Evolutionary conservation across 1,140 invertebrate species (phyloP).

Genomic region (Euschistus heros): DNA sequence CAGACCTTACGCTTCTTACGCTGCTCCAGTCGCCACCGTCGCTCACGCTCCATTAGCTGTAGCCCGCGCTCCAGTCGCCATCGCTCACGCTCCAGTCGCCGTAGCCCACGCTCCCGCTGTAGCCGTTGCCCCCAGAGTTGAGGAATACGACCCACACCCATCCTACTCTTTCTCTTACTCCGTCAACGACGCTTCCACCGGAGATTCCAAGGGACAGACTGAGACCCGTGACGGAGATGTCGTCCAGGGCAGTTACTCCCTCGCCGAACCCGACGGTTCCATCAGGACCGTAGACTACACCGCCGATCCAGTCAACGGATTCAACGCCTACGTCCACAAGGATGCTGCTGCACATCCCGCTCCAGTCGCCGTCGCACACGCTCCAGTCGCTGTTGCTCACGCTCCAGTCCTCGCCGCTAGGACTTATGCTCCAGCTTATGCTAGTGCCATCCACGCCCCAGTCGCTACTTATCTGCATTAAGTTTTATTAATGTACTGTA

Average conservation of each 20-base stretch:
- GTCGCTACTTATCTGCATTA: conserved; percentile 10
- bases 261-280: conserved; percentile 31
- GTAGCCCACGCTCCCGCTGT: conserved; percentile 8
- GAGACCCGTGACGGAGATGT: conserved; percentile 28
- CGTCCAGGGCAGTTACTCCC: conserved; percentile 28
- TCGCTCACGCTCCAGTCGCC: conserved; percentile 2
- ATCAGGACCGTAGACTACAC: conserved; percentile 32
- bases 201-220: conserved; percentile 25
- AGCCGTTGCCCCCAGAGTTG: not conserved
- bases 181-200: conserved; percentile 33
- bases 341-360: not conserved
- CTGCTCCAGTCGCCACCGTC: not conserved
- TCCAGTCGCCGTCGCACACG: conserved; percentile 22
- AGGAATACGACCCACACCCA: conserved; percentile 23
- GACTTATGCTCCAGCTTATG: not conserved
- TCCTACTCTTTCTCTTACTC: conserved; percentile 33
- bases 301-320: conserved; percentile 31
- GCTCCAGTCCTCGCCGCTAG: conserved; percentile 28
- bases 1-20: not conserved
- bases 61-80: not conserved
- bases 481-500: no score
- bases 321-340: conserved; percentile 34
- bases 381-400: conserved; percentile 18
- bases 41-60: not conserved
- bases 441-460: conserved; percentile 4